Base-by-base conservation (phyloP, 2,888 invertebrate species). In the Ischnus inquisitorius region DNA sequence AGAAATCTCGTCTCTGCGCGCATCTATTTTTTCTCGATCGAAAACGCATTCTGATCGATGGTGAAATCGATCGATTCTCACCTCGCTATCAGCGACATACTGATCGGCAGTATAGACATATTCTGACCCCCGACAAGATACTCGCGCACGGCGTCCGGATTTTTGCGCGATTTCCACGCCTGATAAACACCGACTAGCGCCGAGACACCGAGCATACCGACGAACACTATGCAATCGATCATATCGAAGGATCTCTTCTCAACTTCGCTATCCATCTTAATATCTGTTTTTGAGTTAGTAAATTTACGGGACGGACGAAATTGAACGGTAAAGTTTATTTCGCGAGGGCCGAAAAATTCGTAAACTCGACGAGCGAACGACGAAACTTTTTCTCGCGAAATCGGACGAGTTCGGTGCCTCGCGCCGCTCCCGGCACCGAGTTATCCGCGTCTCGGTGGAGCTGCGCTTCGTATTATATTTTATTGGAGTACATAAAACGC, bases 61-160 rank as follows among this genome's bases (percentile, higher is more conserved):
- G 3, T 10, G 12, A 14, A 46, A 14, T 4, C 28, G n/a, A 57
- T 57, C 57, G 57, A 8, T 48, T 34, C 89, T 93, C 95, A 96
- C 96, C 96, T 96, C 89, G 97, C 96, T 87, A 97, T 96, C 81
- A 97, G 93, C 14, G 96, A 97, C 96, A 97, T 96, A 72, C 97
- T 96, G 90, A 97, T 96, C 0, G 97, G 97, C 88, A 97, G 96
- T 88, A 97, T 95, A n/a, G 96, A 96, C 96, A 97, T 96, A 10
- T 95, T 96, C 90, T 96, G 96, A 25, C 97, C 96, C 5, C 97
- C 97, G 94, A 97, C 95, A 78, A 97, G 94, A 88, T 97, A 97
- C 89, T 97, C 96, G 22, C 95, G 93, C 0, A 96, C 96, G 0
- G 96, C 96, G 89, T 96, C 96, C 87, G 96, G 95, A 89, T 96